Percentiles rank a stretch among this genome's conserved stretches.
Conservation (phyloP, 2,888 invertebrate species). For the Danaus chrysippus region DNA sequence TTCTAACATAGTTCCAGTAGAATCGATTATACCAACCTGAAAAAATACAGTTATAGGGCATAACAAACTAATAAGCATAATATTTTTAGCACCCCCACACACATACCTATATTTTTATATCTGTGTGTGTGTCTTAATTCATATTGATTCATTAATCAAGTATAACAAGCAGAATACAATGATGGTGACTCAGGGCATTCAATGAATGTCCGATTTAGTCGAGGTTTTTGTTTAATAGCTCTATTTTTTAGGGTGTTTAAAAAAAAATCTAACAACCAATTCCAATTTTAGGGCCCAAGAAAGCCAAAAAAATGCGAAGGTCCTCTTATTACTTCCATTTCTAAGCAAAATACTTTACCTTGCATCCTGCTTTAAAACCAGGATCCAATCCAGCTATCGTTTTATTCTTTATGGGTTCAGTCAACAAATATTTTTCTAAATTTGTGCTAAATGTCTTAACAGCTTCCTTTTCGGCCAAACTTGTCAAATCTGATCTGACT, state of each 20-base stretch:
- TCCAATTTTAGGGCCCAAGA: too few relatives aligned
- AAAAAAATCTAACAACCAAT: too few relatives aligned
- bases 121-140: too few relatives aligned
- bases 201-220: too few relatives aligned
- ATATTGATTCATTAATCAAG: too few relatives aligned
- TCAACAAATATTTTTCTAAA: constrained; percentile 88
- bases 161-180: too few relatives aligned
- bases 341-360: constrained; percentile 67
- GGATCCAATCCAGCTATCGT: constrained; percentile 93
- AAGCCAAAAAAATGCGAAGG: background rate
- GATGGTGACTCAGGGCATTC: too few relatives aligned
- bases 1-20: constrained; percentile 84
- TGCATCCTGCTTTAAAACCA: constrained; percentile 93
- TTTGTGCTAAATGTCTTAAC: constrained; percentile 92
- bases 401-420: constrained; percentile 88
- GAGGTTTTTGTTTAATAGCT: too few relatives aligned
- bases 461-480: constrained; percentile 88
- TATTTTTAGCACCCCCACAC: too few relatives aligned
- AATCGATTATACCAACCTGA: constrained; percentile 84
- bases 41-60: constrained; percentile 20
- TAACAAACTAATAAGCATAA: too few relatives aligned
- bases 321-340: background rate
- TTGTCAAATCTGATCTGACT: constrained; percentile 85
- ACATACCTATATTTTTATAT: too few relatives aligned
- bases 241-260: too few relatives aligned